phyloP scores from a whole-genome alignment of 2,113 vertebrate genomes.

The Actinemys pallida region DNA sequence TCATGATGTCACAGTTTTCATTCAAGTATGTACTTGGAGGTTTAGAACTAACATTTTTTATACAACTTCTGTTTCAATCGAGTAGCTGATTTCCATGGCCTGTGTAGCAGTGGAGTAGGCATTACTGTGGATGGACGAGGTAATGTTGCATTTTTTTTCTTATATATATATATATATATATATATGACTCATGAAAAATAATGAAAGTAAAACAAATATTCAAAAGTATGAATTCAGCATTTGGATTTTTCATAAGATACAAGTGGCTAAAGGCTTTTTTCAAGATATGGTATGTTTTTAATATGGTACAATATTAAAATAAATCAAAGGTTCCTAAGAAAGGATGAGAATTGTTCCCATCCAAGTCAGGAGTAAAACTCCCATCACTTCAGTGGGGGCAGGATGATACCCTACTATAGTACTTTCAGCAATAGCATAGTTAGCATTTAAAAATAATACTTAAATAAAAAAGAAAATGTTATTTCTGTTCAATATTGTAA shows the following conservation, averaged over 20 bases:
- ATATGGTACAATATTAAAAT: background rate
- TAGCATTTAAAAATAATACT: background rate
- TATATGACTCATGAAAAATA: background rate
- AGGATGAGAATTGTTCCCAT: background rate
- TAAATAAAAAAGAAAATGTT: background rate
- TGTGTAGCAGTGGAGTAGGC: constrained; percentile 83
- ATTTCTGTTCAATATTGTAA: background rate
- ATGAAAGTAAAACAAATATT: background rate
- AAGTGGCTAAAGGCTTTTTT: background rate
- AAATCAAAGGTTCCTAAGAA: background rate
- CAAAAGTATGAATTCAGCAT: background rate
- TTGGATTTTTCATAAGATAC: background rate
- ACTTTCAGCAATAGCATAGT: background rate
- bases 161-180: background rate
- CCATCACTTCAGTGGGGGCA: background rate
- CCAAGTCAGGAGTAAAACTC: background rate
- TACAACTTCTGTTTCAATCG: background rate
- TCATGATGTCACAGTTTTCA: background rate
- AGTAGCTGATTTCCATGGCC: constrained; percentile 83
- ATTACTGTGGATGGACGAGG: constrained; percentile 86
- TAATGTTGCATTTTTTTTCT: constrained; percentile 53
- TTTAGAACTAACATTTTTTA: background rate
- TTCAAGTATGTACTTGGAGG: background rate
- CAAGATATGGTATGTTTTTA: background rate
- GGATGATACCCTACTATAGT: background rate